Evolutionary conservation across 37 sponge, comb jelly and placozoan genomes (phyloP), one percentile per base, ranked within the genome.

Genomic region (Aplysina aerophoba): DNA sequence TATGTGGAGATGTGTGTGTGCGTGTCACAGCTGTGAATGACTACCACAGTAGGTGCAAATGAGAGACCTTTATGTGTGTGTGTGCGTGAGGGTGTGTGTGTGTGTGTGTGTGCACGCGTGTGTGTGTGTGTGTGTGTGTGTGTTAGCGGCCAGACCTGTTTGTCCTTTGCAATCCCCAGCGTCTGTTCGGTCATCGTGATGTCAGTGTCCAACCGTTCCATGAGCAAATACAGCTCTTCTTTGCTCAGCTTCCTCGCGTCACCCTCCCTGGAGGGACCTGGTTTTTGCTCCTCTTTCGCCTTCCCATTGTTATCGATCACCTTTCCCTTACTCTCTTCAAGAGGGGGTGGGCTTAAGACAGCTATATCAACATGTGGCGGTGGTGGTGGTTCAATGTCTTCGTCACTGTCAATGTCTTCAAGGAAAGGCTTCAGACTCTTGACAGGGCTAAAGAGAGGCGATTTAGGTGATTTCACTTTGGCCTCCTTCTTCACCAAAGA

Each of bases 401-500:
- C 94, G 30, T 94, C 94, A 83, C 94, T 94, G 65, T 88, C 91
- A 69, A 94, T 94, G 54, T 94, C 94, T 44, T 90, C 63, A 0
- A 82, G 30, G 38, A 37, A 82, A 38, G 63, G 83, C 22, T 63
- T 30, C 83, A 82, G 41, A 50, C 83, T 63, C 36, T 71, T 71
- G 54, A 75, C 54, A 4, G 78, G 78, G 25, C 78, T 75, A 14
- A 22, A 19, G 20, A 75, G 21, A 2, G 31, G 41, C n/a, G 50
- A 44, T 44, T 44, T 44, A 44, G 50, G 50, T 3, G 50, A 44
- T 44, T 44, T 44, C 50, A 44, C 13, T 36, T 75, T 75, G 28
- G 33, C 2, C 34, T 31, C 71, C 2, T 69, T 35, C 34, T 69
- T 69, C 33, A 12, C 30, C 33, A 35, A 31, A 12, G 71, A 17